phyloP scores from a whole-genome alignment of 2,113 vertebrate genomes.

The Pelmatolapia mariae region DNA sequence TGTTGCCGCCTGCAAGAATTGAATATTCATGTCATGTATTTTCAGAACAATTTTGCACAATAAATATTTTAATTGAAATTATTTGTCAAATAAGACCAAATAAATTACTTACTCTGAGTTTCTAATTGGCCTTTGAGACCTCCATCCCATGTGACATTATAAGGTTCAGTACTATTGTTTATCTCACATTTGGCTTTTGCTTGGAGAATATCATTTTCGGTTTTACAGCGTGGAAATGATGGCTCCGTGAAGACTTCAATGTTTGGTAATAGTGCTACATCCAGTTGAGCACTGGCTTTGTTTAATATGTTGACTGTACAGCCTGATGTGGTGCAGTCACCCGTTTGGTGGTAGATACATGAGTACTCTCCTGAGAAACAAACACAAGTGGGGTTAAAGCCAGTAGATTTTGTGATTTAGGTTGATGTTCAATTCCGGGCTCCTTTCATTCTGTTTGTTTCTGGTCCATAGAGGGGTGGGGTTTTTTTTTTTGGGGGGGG shows the following conservation, averaged over 20 bases:
- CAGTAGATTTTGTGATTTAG: background rate
- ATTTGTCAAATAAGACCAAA: background rate
- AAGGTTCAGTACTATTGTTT: background rate
- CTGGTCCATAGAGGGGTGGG: background rate
- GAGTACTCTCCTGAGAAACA: conserved; percentile 40
- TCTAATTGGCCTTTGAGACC: accelerated
- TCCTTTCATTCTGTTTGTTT: background rate
- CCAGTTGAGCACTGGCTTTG: conserved; percentile 17
- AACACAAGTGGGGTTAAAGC: background rate
- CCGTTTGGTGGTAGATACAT: background rate
- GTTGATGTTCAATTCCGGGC: background rate
- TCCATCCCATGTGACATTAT: background rate
- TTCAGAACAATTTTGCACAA: background rate
- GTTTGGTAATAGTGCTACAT: conserved; percentile 37
- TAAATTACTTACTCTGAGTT: background rate
- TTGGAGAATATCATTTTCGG: accelerated
- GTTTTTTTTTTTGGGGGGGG: accelerated
- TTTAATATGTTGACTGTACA: background rate
- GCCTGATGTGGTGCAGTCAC: accelerated
- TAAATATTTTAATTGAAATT: background rate
- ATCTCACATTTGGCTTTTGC: conserved; percentile 7
- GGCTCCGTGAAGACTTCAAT: background rate
- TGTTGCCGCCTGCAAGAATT: background rate
- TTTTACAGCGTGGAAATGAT: conserved; percentile 26
- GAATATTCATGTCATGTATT: background rate